A percentile compares a stretch with the other conserved stretches of the same genome.
Conservation (phyloP, 1,140 invertebrate genomes). For the Cydia amplana region DNA sequence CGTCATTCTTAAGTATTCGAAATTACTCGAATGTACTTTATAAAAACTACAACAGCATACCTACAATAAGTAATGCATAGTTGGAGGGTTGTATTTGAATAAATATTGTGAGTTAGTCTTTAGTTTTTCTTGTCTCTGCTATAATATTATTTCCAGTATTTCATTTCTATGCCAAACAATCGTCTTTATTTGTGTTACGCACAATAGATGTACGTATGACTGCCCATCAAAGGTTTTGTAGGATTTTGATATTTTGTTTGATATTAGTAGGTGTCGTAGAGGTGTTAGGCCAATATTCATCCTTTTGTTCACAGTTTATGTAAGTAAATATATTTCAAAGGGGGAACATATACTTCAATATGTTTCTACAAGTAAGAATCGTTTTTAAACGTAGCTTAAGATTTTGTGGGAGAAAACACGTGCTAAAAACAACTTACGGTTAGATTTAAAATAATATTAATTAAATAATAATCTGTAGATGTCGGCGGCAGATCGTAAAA, state of each 20-base stretch:
- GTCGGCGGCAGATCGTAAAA: no score
- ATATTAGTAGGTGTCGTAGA: not conserved
- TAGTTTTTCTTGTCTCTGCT: not conserved
- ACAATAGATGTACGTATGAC: slow-evolving; percentile 6
- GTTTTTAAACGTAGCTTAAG: not conserved
- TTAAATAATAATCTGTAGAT: no score
- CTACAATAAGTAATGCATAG: no score
- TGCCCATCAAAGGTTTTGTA: slow-evolving; percentile 1
- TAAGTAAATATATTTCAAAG: not conserved
- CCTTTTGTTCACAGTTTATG: not conserved
- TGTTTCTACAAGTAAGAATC: not conserved
- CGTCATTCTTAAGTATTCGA: no score
- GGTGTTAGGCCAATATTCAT: slow-evolving; percentile 8
- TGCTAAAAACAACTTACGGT: no score
- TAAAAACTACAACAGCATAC: no score
- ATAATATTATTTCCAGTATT: slow-evolving; percentile 16
- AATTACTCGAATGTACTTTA: no score
- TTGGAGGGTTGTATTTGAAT: no score
- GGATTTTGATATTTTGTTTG: slow-evolving; percentile 22
- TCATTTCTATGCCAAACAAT: slow-evolving; percentile 16
- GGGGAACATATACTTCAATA: no score
- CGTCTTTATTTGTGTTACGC: not conserved
- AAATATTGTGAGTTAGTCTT: not conserved
- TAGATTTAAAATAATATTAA: no score
- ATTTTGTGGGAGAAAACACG: no score